Evolutionary conservation across 2,888 invertebrate species (phyloP).

Genomic region (Drosophila heteroneura): DNA sequence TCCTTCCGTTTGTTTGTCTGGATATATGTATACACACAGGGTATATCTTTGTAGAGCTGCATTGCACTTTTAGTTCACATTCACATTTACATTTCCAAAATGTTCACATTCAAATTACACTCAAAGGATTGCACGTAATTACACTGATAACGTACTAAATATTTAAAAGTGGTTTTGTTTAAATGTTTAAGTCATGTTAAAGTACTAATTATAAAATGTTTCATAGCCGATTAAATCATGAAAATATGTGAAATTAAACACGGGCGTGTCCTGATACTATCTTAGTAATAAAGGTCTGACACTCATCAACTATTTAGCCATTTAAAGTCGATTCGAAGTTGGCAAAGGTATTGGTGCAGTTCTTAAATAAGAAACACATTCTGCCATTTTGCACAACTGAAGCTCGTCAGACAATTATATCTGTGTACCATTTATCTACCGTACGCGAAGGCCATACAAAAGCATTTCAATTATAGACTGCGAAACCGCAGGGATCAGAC

Average conservation of each 20-base stretch:
- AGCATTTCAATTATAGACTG: constrained; percentile 52
- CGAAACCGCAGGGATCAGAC: constrained; percentile 49
- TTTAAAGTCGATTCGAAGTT: not conserved
- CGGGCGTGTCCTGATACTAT: not conserved
- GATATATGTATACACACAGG: not conserved
- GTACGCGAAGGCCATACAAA: constrained; percentile 26
- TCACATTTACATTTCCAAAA: not conserved
- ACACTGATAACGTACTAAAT: not conserved
- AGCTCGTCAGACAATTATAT: constrained; percentile 9
- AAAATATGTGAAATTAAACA: not conserved
- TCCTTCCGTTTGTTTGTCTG: not conserved
- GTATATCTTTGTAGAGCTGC: not conserved
- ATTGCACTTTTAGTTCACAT: not conserved
- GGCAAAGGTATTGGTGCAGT: not conserved
- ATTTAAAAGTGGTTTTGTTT: not conserved
- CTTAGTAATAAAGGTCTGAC: not conserved
- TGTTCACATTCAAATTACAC: not conserved
- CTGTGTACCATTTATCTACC: not conserved
- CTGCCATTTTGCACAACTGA: not conserved
- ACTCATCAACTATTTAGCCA: not conserved
- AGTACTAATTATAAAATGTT: not conserved
- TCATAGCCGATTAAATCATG: not conserved
- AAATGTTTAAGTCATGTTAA: not conserved
- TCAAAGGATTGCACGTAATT: not conserved
- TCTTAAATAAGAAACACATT: not conserved